phyloP scores from a whole-genome alignment of 2,113 vertebrate genomes.

The Hyperopisus bebe region DNA sequence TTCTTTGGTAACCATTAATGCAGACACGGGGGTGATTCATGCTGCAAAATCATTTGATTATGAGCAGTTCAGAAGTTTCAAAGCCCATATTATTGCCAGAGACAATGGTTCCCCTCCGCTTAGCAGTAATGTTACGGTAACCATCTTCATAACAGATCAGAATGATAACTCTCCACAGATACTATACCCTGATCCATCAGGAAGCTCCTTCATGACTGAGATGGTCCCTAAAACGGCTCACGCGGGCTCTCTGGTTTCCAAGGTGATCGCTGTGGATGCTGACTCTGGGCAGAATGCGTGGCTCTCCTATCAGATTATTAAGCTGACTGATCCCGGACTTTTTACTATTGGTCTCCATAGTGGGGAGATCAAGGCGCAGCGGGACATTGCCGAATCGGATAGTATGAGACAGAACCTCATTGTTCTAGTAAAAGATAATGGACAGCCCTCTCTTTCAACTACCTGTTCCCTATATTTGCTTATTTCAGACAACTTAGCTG shows the following conservation, averaged over 20 bases:
- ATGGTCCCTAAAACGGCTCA: constrained; percentile 36
- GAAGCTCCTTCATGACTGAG: constrained; percentile 37
- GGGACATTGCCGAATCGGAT: constrained; percentile 43
- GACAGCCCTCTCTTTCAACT: constrained; percentile 57
- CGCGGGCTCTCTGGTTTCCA: constrained; percentile 49
- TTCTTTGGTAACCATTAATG: constrained; percentile 11
- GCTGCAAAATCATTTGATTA: constrained; percentile 36
- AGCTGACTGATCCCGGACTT: constrained; percentile 40
- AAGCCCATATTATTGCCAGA: constrained; percentile 18
- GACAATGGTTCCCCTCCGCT: constrained; percentile 35
- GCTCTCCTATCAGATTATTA: constrained; percentile 54
- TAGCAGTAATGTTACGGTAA: constrained; percentile 35
- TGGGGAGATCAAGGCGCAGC: constrained; percentile 42
- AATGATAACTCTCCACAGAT: constrained; percentile 59
- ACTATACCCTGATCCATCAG: constrained; percentile 36
- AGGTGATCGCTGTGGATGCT: constrained; percentile 57
- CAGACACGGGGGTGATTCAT: constrained; percentile 22
- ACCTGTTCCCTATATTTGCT: constrained; percentile 60
- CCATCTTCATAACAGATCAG: constrained; percentile 47
- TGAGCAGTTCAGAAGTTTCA: constrained; percentile 31
- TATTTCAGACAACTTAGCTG: constrained; percentile 67
- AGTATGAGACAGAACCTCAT: constrained; percentile 49
- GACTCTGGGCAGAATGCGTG: constrained; percentile 58
- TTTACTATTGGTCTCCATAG: constrained; percentile 41
- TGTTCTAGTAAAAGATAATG: constrained; percentile 52